Conservation (phyloP, 2,113 vertebrate species). For the Phaethornis superciliosus region DNA sequence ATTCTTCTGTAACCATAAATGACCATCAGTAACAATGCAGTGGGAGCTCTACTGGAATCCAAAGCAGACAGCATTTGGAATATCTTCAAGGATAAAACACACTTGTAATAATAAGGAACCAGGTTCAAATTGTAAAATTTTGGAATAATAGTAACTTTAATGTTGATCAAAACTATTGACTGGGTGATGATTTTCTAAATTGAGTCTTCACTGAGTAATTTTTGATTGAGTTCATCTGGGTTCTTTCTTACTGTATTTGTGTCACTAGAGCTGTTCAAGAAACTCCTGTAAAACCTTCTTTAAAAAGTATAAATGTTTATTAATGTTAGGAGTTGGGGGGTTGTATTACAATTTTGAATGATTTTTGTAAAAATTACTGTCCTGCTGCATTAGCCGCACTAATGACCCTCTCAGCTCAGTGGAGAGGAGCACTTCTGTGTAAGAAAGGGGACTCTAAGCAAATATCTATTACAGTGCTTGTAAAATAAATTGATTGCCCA, state of each 20-base stretch:
- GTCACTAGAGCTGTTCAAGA: background rate
- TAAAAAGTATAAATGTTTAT: background rate
- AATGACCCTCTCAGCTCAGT: background rate
- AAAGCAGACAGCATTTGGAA: background rate
- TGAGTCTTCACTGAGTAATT: background rate
- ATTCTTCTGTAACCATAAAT: background rate
- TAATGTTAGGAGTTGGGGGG: background rate
- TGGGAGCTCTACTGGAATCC: background rate
- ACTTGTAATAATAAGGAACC: background rate
- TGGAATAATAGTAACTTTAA: background rate
- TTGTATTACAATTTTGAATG: background rate
- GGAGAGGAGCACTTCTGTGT: background rate
- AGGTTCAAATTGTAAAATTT: background rate
- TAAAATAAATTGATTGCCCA: background rate
- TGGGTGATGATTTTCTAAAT: background rate
- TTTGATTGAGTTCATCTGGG: background rate
- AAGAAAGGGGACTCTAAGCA: background rate
- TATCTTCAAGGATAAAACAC: background rate
- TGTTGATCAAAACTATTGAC: background rate
- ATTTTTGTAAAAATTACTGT: background rate
- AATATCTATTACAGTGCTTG: background rate
- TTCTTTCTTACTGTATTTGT: background rate
- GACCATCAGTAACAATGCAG: background rate
- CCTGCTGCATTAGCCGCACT: background rate
- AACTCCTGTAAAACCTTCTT: background rate